These are phyloP conservation scores for Drosophila gunungcola DNA, from an alignment of 1,140 invertebrate genomes.

Conservation along the genomic window DNA sequence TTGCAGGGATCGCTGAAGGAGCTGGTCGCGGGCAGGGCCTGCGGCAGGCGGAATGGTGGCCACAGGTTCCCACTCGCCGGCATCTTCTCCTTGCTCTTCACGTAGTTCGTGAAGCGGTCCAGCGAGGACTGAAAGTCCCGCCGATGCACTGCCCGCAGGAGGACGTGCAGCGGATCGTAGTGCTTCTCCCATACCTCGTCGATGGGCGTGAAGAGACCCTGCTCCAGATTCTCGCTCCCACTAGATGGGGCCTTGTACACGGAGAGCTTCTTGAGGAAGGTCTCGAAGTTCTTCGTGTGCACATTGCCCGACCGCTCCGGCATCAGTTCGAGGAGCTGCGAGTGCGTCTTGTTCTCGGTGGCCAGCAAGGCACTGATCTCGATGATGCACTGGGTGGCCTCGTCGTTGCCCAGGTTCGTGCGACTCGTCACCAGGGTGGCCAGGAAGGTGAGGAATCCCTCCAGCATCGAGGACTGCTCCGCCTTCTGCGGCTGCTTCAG, in stretches of 20 bases:
- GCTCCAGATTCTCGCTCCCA: slow-evolving; percentile 91
- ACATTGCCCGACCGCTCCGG: slow-evolving; percentile 96
- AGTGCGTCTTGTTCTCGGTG: slow-evolving; percentile 97
- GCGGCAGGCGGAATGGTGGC: slow-evolving; percentile 93
- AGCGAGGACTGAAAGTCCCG: slow-evolving; percentile 97
- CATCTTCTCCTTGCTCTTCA: slow-evolving; percentile 88
- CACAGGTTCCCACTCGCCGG: slow-evolving; percentile 89
- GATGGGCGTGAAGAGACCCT: slow-evolving; percentile 97
- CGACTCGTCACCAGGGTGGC: slow-evolving; percentile 95
- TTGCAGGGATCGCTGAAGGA: slow-evolving; percentile 90
- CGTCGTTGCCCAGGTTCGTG: slow-evolving; percentile 93
- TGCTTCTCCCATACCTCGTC: slow-evolving; percentile 94
- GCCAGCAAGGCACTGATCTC: slow-evolving; percentile 97
- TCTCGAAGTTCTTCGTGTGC: slow-evolving; percentile 95
- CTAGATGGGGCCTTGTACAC: slow-evolving; percentile 86
- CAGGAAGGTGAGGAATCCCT: slow-evolving; percentile 95
- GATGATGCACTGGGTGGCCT: slow-evolving; percentile 90
- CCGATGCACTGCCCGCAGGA: slow-evolving; percentile 95
- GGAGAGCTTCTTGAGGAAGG: slow-evolving; percentile 89
- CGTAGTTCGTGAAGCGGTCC: slow-evolving; percentile 93
- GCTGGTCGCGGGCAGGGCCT: slow-evolving; percentile 86
- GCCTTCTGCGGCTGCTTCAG: slow-evolving; percentile 88
- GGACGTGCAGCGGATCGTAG: slow-evolving; percentile 97
- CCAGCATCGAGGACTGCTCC: slow-evolving; percentile 95
- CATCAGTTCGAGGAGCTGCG: slow-evolving; percentile 97